Evolutionary conservation across 2,888 invertebrate species (phyloP), one percentile per base, ranked within the genome.

Genomic region (Hartigia nigra): DNA sequence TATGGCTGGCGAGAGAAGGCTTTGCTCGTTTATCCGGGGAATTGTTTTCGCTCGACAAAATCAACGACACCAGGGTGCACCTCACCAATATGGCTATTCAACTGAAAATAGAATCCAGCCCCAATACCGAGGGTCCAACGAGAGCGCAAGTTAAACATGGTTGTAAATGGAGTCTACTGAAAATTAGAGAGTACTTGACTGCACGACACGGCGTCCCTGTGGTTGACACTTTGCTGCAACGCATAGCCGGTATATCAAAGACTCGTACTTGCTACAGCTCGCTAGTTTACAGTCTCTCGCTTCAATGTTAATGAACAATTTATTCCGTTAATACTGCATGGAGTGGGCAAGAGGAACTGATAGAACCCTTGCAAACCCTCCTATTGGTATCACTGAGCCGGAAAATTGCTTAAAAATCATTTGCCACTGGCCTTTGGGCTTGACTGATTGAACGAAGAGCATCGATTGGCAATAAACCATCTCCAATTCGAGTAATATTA

Each of bases 1-100:
- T 92, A 3, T 94, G 94, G 93, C 87, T 94, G 69, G 94, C 94
- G 80, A 90, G 94, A 72, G 94, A 94, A 83, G 95, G 95, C 0
- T 95, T 95, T 89, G 94, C 94, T 1, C 90, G 94, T 14, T 92
- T 95, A 82, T 94, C 94, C n/a, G 93, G 93, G 80, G 92, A 92
- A 32, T 89, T 93, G 81, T 95, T 93, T 88, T 93, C 93, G n/a
- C 88, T 94, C 74, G 93, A 93, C 78, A 92, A 92, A 32, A 92
- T 94, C 72, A 92, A 93, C 85, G 94, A 95, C 88, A 93, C 92
- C 77, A 93, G 93, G 89, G 92, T 93, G 75, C 94, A 94, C 86
- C 89, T 94, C 79, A 94, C 94, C 34, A 94, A 94, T 87, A 93
- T 93, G 80, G 93, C 94, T 12, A 92, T 94, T 78, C 94, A 94